Evolutionary conservation across 2,888 invertebrate genomes (phyloP).

Genomic region (Pimpla rufipes): DNA sequence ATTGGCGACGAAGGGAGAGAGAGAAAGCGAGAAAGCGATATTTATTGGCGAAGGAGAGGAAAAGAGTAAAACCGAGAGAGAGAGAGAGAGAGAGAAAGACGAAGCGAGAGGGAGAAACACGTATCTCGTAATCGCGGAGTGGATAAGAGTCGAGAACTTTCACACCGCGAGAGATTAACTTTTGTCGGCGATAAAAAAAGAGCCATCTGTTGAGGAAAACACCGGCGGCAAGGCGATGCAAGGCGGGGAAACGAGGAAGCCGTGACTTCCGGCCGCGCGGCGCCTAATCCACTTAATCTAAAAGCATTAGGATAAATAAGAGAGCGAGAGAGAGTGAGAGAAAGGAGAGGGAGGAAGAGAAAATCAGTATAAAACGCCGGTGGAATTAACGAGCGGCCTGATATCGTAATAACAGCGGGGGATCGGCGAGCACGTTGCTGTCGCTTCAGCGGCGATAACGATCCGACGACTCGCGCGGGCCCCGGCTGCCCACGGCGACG

Average conservation of each 20-base stretch:
- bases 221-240: too few relatives aligned
- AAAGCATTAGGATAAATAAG: slow-evolving; percentile 19
- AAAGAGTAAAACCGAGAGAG: too few relatives aligned
- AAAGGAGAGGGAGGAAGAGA: background rate
- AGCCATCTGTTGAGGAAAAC: too few relatives aligned
- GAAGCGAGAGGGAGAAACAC: too few relatives aligned
- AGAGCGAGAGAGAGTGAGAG: slow-evolving; percentile 2
- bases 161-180: too few relatives aligned
- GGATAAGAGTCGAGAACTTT: too few relatives aligned
- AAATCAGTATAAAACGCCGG: slow-evolving; percentile 44
- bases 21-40: background rate
- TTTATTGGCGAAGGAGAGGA: too few relatives aligned
- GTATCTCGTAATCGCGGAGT: too few relatives aligned
- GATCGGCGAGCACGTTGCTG: slow-evolving; percentile 45
- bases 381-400: slow-evolving; percentile 29
- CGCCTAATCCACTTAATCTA: slow-evolving; percentile 5
- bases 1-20: background rate
- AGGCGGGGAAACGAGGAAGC: background rate
- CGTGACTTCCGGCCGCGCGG: background rate
- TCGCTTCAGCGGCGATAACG: slow-evolving; percentile 60
- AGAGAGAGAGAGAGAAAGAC: background rate
- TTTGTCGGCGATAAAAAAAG: too few relatives aligned
- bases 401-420: slow-evolving; percentile 32
- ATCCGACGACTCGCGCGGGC: slow-evolving; percentile 60
- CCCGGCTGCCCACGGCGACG: background rate